Evolutionary conservation across 2,888 invertebrate species (phyloP), one percentile per base, ranked within the genome.

Genomic region (Rutpela maculata): DNA sequence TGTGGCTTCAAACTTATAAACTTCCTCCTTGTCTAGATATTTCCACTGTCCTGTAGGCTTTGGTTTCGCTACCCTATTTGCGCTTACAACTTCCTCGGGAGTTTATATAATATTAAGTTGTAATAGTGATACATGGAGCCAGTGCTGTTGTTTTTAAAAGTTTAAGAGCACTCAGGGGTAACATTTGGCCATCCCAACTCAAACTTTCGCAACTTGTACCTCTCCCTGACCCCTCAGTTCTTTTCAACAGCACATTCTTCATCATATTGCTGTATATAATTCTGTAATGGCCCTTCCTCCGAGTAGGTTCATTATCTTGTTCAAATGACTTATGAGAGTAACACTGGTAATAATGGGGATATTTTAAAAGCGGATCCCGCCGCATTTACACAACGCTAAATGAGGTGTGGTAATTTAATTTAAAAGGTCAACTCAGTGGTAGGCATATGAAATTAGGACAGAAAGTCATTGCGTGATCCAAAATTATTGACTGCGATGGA

Each of bases 111-210:
- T 38, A 35, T 63, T 63, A 63, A 63, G 17, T 63, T 62, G 10
- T 63, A 38, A 35, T 63, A 31, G 35, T 63, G 63, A 63, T 63
- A 35, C 35, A 63, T 63, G 63, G 18, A 35, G 35, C 18, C 17
- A 9, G 35, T 31, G 63, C 18, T 63, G 18, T 63, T 17, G 35
- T 63, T 63, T 63, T 63, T 22, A 63, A 38, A 38, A 63, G 63
- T 63, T 63, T 63, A 63, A 63, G 18, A 63, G 63, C 63, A 63
- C 63, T 63, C 63, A 35, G 38, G 63, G 38, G 63, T 22, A 63
- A 63, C 63, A 63, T 63, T 63, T 63, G 38, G 63, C 22, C 63
- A 17, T 63, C 63, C 18, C 35, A 35, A 18, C 63, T 35, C 63
- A 11, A 22, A 18, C 19, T 17, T 57, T 57, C 57, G 1, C 10